Percentiles rank a stretch among this genome's conserved stretches.
Evolutionary conservation across 1,140 invertebrate species (phyloP).

Genomic region (Procambarus virginalis): DNA sequence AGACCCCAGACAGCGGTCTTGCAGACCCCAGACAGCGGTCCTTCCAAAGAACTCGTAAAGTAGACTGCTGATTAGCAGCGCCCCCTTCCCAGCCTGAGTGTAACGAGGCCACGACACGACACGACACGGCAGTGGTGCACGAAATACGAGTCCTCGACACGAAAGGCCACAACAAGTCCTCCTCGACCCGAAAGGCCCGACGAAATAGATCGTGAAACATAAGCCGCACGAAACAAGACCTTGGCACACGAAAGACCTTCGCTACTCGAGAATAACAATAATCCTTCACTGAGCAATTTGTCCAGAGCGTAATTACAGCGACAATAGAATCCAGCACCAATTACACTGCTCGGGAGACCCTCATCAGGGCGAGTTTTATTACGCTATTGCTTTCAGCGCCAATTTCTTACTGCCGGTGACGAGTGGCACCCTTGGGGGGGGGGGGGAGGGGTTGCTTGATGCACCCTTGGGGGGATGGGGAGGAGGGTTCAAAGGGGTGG

Average conservation of each 20-base stretch:
- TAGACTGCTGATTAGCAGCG: background rate
- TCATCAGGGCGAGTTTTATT: conserved; percentile 14
- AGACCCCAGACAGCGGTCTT: background rate
- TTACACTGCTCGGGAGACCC: conserved; percentile 17
- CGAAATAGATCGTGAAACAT: too few relatives aligned
- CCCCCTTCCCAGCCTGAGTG: background rate
- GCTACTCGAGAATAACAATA: background rate
- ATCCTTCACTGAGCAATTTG: conserved; percentile 14
- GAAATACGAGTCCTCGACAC: background rate
- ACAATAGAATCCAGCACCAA: conserved; percentile 38
- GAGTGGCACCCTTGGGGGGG: background rate
- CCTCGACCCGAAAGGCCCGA: too few relatives aligned
- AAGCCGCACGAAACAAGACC: too few relatives aligned
- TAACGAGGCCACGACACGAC: background rate
- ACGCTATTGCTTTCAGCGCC: conserved; percentile 22
- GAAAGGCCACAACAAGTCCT: background rate
- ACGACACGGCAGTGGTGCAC: too few relatives aligned
- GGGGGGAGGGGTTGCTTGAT: too few relatives aligned
- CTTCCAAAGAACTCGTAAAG: background rate
- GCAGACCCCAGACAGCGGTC: background rate
- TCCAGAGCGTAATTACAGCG: conserved; percentile 32
- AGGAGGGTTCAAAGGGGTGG: too few relatives aligned
- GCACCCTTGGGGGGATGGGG: too few relatives aligned
- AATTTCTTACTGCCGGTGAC: background rate
- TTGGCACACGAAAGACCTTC: background rate